Evolutionary conservation across 2,797 vertebrate species (phyloP).

Genomic region (Passerculus sandwichensis): DNA sequence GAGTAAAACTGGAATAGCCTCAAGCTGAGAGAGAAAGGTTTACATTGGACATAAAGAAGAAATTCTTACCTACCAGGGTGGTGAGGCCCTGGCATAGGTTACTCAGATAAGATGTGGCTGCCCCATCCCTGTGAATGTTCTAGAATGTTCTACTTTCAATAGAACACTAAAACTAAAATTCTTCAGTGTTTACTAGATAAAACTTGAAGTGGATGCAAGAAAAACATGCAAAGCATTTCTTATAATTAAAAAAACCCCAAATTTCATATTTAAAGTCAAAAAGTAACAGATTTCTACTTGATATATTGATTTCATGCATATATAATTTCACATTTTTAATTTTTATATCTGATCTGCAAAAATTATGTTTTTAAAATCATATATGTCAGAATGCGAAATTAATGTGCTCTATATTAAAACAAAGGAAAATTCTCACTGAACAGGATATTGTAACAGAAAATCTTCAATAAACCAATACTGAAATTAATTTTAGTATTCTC

Average conservation of each 20-base stretch:
- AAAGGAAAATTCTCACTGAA: background rate
- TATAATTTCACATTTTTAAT: background rate
- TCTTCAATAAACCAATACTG: background rate
- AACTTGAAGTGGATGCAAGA: background rate
- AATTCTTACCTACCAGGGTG: background rate
- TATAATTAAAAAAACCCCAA: background rate
- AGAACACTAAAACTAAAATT: background rate
- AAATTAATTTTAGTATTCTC: background rate
- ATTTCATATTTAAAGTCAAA: background rate
- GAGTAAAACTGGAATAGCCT: background rate
- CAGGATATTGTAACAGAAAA: rapidly evolving
- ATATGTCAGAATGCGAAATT: background rate
- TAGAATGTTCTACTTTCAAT: background rate
- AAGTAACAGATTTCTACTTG: background rate
- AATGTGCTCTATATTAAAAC: background rate
- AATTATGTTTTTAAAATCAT: background rate
- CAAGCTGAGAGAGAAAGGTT: background rate
- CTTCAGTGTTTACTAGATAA: background rate
- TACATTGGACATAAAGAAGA: background rate
- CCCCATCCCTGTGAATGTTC: rapidly evolving
- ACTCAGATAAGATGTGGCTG: background rate
- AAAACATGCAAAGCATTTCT: rapidly evolving
- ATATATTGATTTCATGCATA: background rate
- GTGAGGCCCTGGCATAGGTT: background rate
- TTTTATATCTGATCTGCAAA: background rate